Percentiles rank a stretch among this genome's conserved stretches.
phyloP scores from a whole-genome alignment of 2,888 invertebrate species.

The Hemicrepidius hirtus region DNA sequence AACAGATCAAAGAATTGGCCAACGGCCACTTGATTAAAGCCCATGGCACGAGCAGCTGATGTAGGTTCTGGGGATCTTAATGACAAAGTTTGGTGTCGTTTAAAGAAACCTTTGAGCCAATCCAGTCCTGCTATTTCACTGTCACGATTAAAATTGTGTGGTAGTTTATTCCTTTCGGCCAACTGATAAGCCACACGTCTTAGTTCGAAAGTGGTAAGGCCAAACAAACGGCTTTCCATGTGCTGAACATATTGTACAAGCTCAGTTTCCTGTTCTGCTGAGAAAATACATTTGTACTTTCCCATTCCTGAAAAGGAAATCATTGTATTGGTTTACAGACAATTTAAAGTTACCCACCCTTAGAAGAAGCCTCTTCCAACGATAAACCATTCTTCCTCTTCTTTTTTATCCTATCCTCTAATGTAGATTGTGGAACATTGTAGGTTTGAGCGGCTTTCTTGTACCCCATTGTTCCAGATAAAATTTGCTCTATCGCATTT shows the following conservation, averaged over 20 bases:
- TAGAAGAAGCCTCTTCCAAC: too few species aligned
- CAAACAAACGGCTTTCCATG: not conserved
- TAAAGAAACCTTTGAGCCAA: constrained; percentile 19
- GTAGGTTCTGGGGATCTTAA: constrained; percentile 6
- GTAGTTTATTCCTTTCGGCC: not conserved
- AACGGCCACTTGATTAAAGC: constrained; percentile 7
- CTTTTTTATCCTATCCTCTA: not conserved
- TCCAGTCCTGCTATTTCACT: constrained; percentile 14
- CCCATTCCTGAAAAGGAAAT: too few species aligned
- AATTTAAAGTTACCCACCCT: too few species aligned
- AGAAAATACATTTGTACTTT: not conserved
- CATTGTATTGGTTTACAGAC: too few species aligned
- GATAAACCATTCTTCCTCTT: too few species aligned
- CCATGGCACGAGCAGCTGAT: constrained; percentile 7
- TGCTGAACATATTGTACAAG: not conserved
- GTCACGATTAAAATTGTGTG: not conserved
- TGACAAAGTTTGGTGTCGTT: constrained; percentile 2
- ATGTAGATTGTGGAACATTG: constrained; percentile 2
- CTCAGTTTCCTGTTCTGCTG: not conserved
- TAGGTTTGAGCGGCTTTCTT: constrained; percentile 1
- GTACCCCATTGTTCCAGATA: not conserved
- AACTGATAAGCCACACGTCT: constrained; percentile 9
- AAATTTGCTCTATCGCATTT: not conserved
- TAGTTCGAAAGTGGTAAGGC: constrained; percentile 1
- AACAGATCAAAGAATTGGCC: not conserved